Base-by-base conservation (phyloP, 1,140 invertebrate species). In the Heliconius melpomene region DNA sequence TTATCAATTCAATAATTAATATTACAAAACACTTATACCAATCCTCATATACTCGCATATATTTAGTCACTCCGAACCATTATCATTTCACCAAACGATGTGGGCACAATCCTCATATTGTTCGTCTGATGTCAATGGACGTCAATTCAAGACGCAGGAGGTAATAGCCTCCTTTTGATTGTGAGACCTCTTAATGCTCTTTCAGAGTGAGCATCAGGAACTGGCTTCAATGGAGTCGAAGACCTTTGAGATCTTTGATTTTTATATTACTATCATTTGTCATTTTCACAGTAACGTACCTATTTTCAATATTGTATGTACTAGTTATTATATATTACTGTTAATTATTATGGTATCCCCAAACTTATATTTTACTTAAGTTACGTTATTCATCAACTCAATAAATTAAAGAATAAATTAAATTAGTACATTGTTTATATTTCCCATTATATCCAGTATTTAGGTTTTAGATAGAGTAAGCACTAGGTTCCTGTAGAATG, bases 71-170 rank as follows among this genome's bases (percentile, higher is more conserved):
- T 29, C 60, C 11, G 60, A 66, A 29, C 60, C 23, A 66, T 66
- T 66, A 2, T 66, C 60, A 29, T 66, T 66, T 16, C 13, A 66
- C 0, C 23, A 66, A 66, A 66, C 8, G 60, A 66, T 66, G 57
- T 29, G 26, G 60, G 23, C 60, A 3, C 11, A 13, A 66, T 66
- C 23, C 23, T 7, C 78, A 71, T 80, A 84, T 89, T 89, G 87
- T 89, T 87, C 81, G 80, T 29, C 76, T 85, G 85, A 87, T 81
- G 83, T 87, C 85, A 84, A 89, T 87, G 78, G 87, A 89, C 85
- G 86, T 88, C 88, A 90, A 87, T 89, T 87, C 84, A 86, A 85
- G 82, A 86, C 85, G 86, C 86, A 86, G 78, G 82, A 85, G 83
- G 82, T 87, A 88, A 86, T 84, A 85, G 85, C 79, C 76, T 77